phyloP scores from a whole-genome alignment of 2,113 vertebrate genomes.

The Rafetus swinhoei region DNA sequence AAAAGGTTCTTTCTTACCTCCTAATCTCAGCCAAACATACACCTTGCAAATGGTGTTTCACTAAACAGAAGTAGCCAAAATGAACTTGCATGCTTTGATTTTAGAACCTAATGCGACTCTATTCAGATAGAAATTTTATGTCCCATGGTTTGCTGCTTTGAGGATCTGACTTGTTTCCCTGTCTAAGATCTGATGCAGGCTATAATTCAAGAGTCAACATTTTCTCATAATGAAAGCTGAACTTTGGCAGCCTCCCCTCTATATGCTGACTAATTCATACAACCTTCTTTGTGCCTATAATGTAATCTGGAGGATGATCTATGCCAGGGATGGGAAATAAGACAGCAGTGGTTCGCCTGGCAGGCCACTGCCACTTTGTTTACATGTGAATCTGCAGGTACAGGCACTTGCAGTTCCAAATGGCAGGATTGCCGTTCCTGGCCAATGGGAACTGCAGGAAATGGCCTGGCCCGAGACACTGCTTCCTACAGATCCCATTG shows the following conservation, averaged over 20 bases:
- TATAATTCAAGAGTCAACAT: slow-evolving; percentile 34
- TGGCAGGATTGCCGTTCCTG: too few species aligned
- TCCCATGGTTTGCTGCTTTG: slow-evolving; percentile 40
- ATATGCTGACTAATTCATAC: slow-evolving; percentile 22
- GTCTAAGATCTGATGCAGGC: not conserved
- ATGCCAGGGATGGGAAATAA: too few species aligned
- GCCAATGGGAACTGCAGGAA: too few species aligned
- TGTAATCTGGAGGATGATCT: rapidly evolving
- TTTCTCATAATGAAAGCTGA: slow-evolving; percentile 39
- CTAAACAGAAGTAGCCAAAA: slow-evolving; percentile 45
- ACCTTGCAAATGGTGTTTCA: slow-evolving; percentile 59
- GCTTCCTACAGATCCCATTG: too few species aligned
- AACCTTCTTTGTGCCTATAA: not conserved
- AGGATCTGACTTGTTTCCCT: slow-evolving; percentile 41
- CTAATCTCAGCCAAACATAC: slow-evolving; percentile 71
- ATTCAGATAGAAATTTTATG: slow-evolving; percentile 77
- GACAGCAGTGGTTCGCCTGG: too few species aligned
- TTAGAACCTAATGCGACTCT: slow-evolving; percentile 36
- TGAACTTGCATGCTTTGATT: slow-evolving; percentile 58
- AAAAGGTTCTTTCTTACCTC: slow-evolving; percentile 50
- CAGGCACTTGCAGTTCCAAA: too few species aligned
- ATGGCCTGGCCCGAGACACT: too few species aligned
- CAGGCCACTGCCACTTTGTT: too few species aligned
- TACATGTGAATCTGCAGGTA: too few species aligned
- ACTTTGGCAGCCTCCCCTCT: slow-evolving; percentile 33